Conservation (phyloP, 2,113 vertebrate genomes). For the Oostethus manadensis region DNA sequence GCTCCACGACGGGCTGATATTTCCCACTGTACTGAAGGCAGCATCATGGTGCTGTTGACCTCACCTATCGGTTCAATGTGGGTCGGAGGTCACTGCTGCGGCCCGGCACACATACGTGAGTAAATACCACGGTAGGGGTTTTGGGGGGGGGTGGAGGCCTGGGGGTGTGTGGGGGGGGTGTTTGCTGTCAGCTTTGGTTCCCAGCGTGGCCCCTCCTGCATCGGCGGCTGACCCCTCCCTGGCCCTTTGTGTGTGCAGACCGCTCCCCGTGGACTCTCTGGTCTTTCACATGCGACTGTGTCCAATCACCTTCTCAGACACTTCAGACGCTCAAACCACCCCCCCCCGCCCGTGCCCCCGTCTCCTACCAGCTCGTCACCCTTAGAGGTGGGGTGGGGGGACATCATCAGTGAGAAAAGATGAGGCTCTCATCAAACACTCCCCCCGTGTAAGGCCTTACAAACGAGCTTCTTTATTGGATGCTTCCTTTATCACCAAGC, state of each 20-base stretch:
- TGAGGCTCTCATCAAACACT: conserved; percentile 8
- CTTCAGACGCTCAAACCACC: conserved; percentile 29
- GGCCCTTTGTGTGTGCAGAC: conserved; percentile 67
- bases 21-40: neutral
- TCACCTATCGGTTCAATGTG: conserved; percentile 39
- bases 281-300: conserved; percentile 76
- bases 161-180: conserved; percentile 69
- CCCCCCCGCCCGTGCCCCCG: conserved; percentile 42
- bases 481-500: neutral
- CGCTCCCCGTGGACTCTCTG: conserved; percentile 67
- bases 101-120: conserved; percentile 49
- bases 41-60: conserved; percentile 16
- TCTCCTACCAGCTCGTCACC: conserved; percentile 50
- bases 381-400: conserved; percentile 4
- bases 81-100: conserved; percentile 51
- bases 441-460: neutral
- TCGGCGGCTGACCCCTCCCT: conserved; percentile 33
- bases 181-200: conserved; percentile 72
- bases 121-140: conserved; percentile 56
- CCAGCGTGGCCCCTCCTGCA: conserved; percentile 60
- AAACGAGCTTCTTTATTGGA: conserved; percentile 1
- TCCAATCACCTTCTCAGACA: conserved; percentile 63
- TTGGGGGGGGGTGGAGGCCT: conserved; percentile 41
- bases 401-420: neutral
- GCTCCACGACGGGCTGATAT: neutral